Evolutionary conservation across 2,888 invertebrate species (phyloP).

Genomic region (Glyphotaelius pellucidus): DNA sequence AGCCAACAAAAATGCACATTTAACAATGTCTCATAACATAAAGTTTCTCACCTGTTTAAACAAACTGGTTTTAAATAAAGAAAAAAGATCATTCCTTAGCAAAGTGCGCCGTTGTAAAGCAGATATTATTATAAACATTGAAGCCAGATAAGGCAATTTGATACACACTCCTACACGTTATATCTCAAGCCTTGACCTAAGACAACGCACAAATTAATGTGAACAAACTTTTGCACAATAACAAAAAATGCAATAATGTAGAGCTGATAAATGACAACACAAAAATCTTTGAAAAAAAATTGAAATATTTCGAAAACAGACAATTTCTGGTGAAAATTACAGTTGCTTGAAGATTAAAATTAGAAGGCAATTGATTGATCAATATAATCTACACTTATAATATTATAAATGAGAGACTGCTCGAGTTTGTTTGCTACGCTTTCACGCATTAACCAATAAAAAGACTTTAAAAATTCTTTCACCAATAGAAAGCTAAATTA

Average conservation of each 20-base stretch:
- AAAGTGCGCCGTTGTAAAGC: not conserved
- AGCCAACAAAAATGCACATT: not conserved
- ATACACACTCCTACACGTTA: not conserved
- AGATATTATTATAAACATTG: not conserved
- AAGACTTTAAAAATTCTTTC: too few relatives aligned
- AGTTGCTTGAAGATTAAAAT: too few relatives aligned
- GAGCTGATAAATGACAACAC: not conserved
- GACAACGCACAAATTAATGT: conserved; percentile 25
- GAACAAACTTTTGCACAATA: not conserved
- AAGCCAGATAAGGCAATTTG: not conserved
- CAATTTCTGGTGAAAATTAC: too few relatives aligned
- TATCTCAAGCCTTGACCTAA: conserved; percentile 47
- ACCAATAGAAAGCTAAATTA: too few relatives aligned
- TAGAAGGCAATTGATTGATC: too few relatives aligned
- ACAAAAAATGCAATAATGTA: not conserved
- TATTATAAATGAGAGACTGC: too few relatives aligned
- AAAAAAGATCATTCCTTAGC: not conserved
- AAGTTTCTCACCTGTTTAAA: not conserved
- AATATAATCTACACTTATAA: too few relatives aligned
- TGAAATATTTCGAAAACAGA: not conserved
- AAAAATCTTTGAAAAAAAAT: not conserved
- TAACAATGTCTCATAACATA: not conserved
- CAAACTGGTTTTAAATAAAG: not conserved
- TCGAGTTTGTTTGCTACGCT: too few relatives aligned
- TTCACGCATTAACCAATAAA: too few relatives aligned